Base-by-base conservation (phyloP, 2,888 invertebrate species). In the Xylota sylvarum region DNA sequence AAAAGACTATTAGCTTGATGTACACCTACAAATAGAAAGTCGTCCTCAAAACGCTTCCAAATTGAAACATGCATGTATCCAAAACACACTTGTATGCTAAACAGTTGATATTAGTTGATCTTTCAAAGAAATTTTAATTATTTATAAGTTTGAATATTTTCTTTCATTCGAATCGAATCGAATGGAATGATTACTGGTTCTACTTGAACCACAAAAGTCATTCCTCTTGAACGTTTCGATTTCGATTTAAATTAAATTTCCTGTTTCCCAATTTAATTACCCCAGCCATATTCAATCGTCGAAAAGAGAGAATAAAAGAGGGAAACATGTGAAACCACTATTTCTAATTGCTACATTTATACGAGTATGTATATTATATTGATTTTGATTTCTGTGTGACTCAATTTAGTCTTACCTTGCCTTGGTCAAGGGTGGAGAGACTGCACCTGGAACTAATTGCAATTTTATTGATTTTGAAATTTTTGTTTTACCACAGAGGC, bases 391-490 rank as follows among this genome's bases (percentile, higher is more conserved):
- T 60, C 17, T 46, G 37, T 9, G 23, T 62, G 46, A 17, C 10
- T 46, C 62, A 43, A 70, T 56, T 56, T 32, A 10, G 27, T 19
- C 12, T n/a, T n/a, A n/a, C n/a, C n/a, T n/a, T 30, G 5, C 52
- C 7, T 9, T 55, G 37, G 27, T 7, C n/a, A 56, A 27, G 19
- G 37, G n/a, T 6, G 40, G 6, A 23, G 14, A 14, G 27, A 43
- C 17, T 46, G 65, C 76, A 48, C 46, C 55, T 56, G 56, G 32
- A 17, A 14, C 17, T 76, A 52, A 65, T 65, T 76, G 76, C 46
- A 56, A 23, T 76, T 76, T 52, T 70, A 78, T 78, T 40, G 69
- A 70, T 70, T 69, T 77, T 56, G 17, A 27, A 27, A 30, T 12
- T n/a, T 48, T 48, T 48, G 12, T 52, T 62, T 46, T 48, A n/a